Evolutionary conservation across 2,113 vertebrate species (phyloP).

Genomic region (Malurus cyaneus): DNA sequence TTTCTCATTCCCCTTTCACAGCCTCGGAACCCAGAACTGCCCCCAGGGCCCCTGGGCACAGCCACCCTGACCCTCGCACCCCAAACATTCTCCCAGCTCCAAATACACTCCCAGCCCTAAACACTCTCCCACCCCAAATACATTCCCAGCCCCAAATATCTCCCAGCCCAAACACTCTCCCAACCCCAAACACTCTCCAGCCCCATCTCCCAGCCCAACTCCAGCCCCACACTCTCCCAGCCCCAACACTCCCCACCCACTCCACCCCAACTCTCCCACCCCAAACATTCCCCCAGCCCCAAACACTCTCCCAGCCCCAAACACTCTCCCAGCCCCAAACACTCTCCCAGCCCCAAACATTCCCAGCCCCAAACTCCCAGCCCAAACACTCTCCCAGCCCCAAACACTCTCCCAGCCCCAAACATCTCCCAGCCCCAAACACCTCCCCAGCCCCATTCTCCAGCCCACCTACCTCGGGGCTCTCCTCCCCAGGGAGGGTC

Average conservation of each 20-base stretch:
- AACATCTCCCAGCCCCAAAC: fast-evolving
- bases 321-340: no score
- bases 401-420: no score
- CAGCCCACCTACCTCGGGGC: conserved; percentile 18
- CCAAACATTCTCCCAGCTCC: fast-evolving
- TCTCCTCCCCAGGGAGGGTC: background rate
- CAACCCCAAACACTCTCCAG: no score
- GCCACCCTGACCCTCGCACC: fast-evolving
- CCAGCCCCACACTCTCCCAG: no score
- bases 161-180: background rate
- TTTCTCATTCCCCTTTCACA: fast-evolving
- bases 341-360: background rate
- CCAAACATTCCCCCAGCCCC: fast-evolving
- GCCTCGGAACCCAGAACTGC: background rate
- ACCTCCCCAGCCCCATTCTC: fast-evolving
- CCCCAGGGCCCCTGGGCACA: fast-evolving
- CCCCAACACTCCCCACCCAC: no score
- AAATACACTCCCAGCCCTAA: no score
- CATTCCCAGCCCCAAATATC: fast-evolving
- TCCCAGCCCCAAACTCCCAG: fast-evolving
- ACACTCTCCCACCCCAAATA: background rate
- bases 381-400: fast-evolving
- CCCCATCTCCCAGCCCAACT: background rate
- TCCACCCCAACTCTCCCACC: no score
- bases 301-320: background rate